These are phyloP conservation scores for Bibio marci DNA, from an alignment of 2,888 invertebrate species.

Conservation along the genomic window DNA sequence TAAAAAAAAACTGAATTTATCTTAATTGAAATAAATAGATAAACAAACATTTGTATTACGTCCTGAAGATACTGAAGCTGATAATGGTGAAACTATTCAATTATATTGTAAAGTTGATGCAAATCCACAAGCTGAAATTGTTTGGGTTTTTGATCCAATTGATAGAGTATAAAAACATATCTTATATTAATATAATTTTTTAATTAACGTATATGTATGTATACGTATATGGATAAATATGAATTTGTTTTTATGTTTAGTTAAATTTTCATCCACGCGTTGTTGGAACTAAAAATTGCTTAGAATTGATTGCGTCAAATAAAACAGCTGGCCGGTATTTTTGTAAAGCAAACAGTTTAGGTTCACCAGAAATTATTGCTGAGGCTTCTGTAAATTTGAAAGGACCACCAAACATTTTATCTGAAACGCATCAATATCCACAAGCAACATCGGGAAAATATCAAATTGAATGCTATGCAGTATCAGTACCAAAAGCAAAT, in stretches of 20 bases:
- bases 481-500: constrained; percentile 76
- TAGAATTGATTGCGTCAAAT: constrained; percentile 59
- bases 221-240: too few species aligned
- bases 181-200: too few species aligned
- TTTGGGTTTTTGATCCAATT: constrained; percentile 75
- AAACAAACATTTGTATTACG: constrained; percentile 64
- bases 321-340: constrained; percentile 74
- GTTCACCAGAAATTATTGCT: constrained; percentile 68
- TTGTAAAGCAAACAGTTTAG: constrained; percentile 75
- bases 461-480: constrained; percentile 67
- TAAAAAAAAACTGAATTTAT: constrained; percentile 3
- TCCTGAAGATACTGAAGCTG: constrained; percentile 66
- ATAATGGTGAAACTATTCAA: constrained; percentile 59
- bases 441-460: constrained; percentile 56
- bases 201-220: too few species aligned
- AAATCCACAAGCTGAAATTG: constrained; percentile 60
- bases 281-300: constrained; percentile 58
- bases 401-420: constrained; percentile 64
- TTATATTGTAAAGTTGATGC: constrained; percentile 80
- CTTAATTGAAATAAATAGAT: constrained; percentile 40
- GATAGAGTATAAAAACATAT: constrained; percentile 35
- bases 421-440: constrained; percentile 67
- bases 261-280: constrained; percentile 27
- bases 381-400: constrained; percentile 68
- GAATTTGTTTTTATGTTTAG: neutral